These are phyloP conservation scores for Oryzias melastigma DNA, from an alignment of 2,113 vertebrate genomes.

Conservation along the genomic window DNA sequence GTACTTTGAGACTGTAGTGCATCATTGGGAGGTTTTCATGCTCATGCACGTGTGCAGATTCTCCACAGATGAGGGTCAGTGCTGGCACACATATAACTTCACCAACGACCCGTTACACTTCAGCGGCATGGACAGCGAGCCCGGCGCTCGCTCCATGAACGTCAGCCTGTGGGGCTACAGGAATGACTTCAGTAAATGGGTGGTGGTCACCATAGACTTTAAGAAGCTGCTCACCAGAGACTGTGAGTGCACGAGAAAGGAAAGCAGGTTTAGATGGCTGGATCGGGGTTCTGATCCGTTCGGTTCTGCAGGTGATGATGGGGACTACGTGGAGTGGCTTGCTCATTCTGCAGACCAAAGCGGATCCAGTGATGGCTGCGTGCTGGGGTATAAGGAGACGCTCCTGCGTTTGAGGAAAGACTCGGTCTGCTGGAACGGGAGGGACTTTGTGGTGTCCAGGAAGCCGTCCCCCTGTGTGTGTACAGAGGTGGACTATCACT, in stretches of 20 bases:
- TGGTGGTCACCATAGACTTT: conserved; percentile 93
- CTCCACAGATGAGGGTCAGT: conserved; percentile 93
- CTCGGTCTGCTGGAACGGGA: conserved; percentile 88
- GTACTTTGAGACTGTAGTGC: not conserved
- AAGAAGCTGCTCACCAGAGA: conserved; percentile 82
- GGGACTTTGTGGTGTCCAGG: conserved; percentile 80
- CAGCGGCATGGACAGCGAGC: conserved; percentile 89
- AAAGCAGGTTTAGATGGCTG: not conserved
- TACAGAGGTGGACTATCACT: conserved; percentile 88
- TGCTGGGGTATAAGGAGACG: conserved; percentile 89
- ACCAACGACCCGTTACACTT: conserved; percentile 84
- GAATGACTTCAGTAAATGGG: conserved; percentile 81
- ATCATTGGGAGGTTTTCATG: not conserved
- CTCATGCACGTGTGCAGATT: conserved; percentile 74
- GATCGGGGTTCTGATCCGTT: not conserved
- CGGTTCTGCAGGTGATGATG: conserved; percentile 76
- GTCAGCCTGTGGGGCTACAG: conserved; percentile 93
- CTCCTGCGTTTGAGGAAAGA: conserved; percentile 86
- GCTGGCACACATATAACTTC: conserved; percentile 86
- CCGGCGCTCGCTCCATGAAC: conserved; percentile 89
- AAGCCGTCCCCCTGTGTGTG: conserved; percentile 83
- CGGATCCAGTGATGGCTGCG: conserved; percentile 84
- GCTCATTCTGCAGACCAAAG: conserved; percentile 86
- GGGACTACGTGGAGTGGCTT: conserved; percentile 89
- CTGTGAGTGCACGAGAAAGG: conserved; percentile 77